These are phyloP conservation scores for Decapterus maruadsi DNA, from an alignment of 2,797 vertebrate genomes.

Conservation along the genomic window DNA sequence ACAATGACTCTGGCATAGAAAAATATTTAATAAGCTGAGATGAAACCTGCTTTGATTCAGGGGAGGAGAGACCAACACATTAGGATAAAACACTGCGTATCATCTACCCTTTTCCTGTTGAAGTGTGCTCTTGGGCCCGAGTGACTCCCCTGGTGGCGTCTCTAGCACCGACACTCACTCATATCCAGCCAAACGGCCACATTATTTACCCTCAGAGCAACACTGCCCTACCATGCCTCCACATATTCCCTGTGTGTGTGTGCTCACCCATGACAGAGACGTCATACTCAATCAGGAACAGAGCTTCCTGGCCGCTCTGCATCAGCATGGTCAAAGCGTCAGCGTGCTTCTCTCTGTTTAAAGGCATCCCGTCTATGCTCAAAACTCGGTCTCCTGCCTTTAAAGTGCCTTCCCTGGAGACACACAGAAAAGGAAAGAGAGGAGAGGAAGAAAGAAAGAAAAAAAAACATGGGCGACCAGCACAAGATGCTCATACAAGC, in stretches of 20 bases:
- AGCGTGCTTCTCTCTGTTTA: constrained; percentile 92
- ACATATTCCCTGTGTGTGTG: constrained; percentile 52
- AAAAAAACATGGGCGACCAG: constrained; percentile 15
- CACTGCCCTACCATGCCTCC: constrained; percentile 61
- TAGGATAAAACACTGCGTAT: constrained; percentile 17
- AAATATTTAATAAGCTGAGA: background rate
- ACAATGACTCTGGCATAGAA: background rate
- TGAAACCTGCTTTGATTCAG: constrained; percentile 4
- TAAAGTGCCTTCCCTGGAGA: constrained; percentile 92
- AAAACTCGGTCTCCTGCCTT: constrained; percentile 94
- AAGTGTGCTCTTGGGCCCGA: constrained; percentile 38
- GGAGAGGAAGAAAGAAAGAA: background rate
- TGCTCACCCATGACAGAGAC: constrained; percentile 94
- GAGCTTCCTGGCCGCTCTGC: constrained; percentile 94
- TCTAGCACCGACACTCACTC: constrained; percentile 44
- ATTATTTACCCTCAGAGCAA: constrained; percentile 77
- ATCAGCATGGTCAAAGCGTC: constrained; percentile 92
- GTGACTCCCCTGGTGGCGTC: constrained; percentile 66
- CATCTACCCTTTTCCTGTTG: constrained; percentile 31
- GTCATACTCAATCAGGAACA: constrained; percentile 98
- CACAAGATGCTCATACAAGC: constrained; percentile 43
- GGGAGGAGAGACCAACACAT: background rate
- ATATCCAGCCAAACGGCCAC: constrained; percentile 58
- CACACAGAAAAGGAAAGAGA: constrained; percentile 26
- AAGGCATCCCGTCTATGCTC: constrained; percentile 93